Percentiles rank a stretch among this genome's conserved stretches.
Evolutionary conservation across 2,113 vertebrate species (phyloP).

Genomic region (Perca fluviatilis): DNA sequence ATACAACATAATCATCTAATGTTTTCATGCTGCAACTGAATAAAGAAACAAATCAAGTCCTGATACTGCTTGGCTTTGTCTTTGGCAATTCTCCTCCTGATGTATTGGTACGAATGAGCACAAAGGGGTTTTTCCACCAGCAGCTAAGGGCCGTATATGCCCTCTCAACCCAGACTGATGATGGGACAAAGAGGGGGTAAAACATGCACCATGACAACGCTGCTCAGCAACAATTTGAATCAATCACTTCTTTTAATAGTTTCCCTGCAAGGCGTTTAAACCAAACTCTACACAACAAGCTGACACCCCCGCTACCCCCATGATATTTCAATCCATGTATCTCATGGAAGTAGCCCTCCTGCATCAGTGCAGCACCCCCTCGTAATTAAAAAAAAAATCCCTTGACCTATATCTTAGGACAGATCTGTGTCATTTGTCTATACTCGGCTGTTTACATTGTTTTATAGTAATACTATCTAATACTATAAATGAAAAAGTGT

Average conservation of each 20-base stretch:
- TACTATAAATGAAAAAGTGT: constrained; percentile 52
- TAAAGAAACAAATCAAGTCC: constrained; percentile 29
- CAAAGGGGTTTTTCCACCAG: constrained; percentile 73
- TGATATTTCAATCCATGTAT: constrained; percentile 63
- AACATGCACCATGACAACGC: constrained; percentile 64
- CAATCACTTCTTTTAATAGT: constrained; percentile 72
- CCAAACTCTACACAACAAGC: constrained; percentile 24
- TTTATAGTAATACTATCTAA: constrained; percentile 42
- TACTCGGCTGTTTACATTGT: constrained; percentile 65
- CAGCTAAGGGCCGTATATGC: constrained; percentile 72
- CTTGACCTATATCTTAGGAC: constrained; percentile 66
- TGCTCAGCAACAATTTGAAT: constrained; percentile 74
- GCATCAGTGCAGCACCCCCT: constrained; percentile 19
- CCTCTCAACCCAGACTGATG: constrained; percentile 46
- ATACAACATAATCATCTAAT: constrained; percentile 37
- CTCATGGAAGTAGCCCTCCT: constrained; percentile 14
- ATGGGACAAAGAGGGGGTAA: constrained; percentile 66
- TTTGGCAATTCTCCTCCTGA: constrained; percentile 14
- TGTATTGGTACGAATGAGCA: constrained; percentile 47
- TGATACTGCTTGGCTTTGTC: not conserved
- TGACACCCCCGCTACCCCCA: constrained; percentile 15
- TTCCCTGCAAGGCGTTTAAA: constrained; percentile 27
- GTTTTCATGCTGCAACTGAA: constrained; percentile 38
- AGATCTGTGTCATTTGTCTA: constrained; percentile 51
- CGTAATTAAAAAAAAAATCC: constrained; percentile 64